Percentiles rank a stretch among this genome's conserved stretches.
These are phyloP conservation scores for Takifugu flavidus DNA, from an alignment of 2,113 vertebrate species.

Conservation along the genomic window DNA sequence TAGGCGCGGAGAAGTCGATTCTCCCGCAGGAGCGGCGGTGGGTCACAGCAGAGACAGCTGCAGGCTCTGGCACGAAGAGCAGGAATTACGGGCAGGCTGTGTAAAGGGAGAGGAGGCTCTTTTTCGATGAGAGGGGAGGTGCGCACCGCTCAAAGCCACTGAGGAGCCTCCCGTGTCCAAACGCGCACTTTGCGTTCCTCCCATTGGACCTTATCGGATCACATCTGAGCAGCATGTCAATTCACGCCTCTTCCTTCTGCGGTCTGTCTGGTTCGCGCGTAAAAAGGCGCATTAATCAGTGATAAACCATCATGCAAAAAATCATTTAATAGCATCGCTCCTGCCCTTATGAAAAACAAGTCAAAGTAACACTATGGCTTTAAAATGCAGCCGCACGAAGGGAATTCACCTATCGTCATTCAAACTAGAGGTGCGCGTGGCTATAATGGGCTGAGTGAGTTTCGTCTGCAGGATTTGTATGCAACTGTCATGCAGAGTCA, in stretches of 20 bases:
- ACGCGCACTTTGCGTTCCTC: constrained; percentile 27
- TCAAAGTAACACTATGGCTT: no score
- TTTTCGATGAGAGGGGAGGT: constrained; percentile 37
- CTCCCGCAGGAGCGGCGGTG: constrained; percentile 25
- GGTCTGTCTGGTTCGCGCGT: no score
- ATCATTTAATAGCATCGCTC: no score
- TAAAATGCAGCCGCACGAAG: no score
- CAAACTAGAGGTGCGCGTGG: background rate
- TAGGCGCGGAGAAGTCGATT: constrained; percentile 18
- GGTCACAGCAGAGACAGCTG: constrained; percentile 66
- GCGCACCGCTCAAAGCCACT: constrained; percentile 27
- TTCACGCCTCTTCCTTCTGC: no score
- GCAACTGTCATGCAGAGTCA: background rate
- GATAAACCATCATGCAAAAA: no score
- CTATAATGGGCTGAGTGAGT: no score
- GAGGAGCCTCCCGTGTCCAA: constrained; percentile 26
- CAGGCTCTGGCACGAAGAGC: constrained; percentile 61
- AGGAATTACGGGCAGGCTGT: constrained; percentile 40
- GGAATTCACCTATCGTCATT: constrained; percentile 8
- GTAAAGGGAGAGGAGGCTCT: constrained; percentile 36
- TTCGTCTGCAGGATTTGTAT: no score
- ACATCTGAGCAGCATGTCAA: background rate
- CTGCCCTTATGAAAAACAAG: no score
- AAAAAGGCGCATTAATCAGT: no score
- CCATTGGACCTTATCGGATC: constrained; percentile 9